Base-by-base conservation (phyloP, 53 echinoderm and acorn worm genomes). In the Echinometra lucunter region DNA sequence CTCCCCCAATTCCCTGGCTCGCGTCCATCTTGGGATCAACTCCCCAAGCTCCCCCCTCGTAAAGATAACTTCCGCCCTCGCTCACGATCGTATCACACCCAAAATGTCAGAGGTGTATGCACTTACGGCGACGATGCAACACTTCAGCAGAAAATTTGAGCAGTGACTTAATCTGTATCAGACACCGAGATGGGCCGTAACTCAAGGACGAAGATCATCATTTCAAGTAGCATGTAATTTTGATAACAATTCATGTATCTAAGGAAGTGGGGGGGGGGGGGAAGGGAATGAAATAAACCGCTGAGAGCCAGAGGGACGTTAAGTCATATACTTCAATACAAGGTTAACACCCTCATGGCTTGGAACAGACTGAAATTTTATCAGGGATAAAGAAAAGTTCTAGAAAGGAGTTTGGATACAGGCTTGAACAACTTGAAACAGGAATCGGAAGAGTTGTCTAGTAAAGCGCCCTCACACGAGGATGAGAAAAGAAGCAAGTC, bases 91-190 rank as follows among this genome's bases (percentile, higher is more conserved):
- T 60, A 89, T 89, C 89, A 89, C 60, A 89, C 89, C 89, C 89
- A 89, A 89, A 89, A 89, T 89, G 89, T 89, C 89, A 89, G 89
- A 89, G 89, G 89, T 89, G 89, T 89, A 89, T 89, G 89, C 89
- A 89, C 89, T 89, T 89, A 60, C 37, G 30, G 40, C 89, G 49
- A 37, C 89, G 5, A 49, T 49, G 85, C 49, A 85, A 85, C 85
- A 85, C 85, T 78, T 78, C 38, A 78, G 42, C 1, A 5, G 45
- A n/a, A 47, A 85, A 47, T 30, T 42, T 18, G 35, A 78, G 53
- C 49, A 18, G 85, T 85, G 85, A n/a, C 49, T 85, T 27, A 49
- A 30, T 85, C 30, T 30, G n/a, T 49, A 49, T 49, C 85, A 85
- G 85, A 85, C 85, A 85, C 49, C 78, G 15, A 47, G 85, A 85